A percentile compares a stretch with the other conserved stretches of the same genome.
phyloP scores from a whole-genome alignment of 2,888 invertebrate species.

The Plagodis pulveraria region DNA sequence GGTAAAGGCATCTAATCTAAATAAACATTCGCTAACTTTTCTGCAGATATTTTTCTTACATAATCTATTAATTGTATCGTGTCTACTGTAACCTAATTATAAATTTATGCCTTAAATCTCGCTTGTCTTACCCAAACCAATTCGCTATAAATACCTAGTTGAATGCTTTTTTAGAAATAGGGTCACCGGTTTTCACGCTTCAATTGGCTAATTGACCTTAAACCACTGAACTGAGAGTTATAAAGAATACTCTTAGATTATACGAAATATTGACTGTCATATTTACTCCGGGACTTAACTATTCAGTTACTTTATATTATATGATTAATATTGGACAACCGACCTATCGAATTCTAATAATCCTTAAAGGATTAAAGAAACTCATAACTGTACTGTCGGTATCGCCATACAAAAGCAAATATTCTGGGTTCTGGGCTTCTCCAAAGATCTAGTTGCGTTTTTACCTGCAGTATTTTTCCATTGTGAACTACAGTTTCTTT shows the following conservation, averaged over 20 bases:
- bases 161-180: conserved; percentile 24
- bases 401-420: conserved; percentile 11
- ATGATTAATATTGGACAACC: not conserved
- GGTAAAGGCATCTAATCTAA: too few relatives aligned
- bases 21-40: too few relatives aligned
- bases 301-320: not conserved
- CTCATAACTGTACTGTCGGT: too few relatives aligned
- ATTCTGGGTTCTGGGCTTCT: conserved; percentile 20
- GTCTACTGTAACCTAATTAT: too few relatives aligned
- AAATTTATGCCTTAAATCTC: too few relatives aligned
- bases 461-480: conserved; percentile 22
- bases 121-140: conserved; percentile 4
- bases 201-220: conserved; percentile 27
- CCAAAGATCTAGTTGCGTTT: conserved; percentile 25
- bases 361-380: not conserved
- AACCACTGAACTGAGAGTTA: conserved; percentile 25
- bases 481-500: conserved; percentile 59
- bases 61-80: too few relatives aligned
- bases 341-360: not conserved
- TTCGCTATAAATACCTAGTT: conserved; percentile 14
- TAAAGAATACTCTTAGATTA: conserved; percentile 13
- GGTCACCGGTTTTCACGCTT: conserved; percentile 31
- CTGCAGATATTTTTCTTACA: too few relatives aligned
- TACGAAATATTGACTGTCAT: conserved; percentile 1
- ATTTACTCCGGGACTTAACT: not conserved